phyloP scores from a whole-genome alignment of 2,797 vertebrate genomes.

The Harpagifer antarcticus region DNA sequence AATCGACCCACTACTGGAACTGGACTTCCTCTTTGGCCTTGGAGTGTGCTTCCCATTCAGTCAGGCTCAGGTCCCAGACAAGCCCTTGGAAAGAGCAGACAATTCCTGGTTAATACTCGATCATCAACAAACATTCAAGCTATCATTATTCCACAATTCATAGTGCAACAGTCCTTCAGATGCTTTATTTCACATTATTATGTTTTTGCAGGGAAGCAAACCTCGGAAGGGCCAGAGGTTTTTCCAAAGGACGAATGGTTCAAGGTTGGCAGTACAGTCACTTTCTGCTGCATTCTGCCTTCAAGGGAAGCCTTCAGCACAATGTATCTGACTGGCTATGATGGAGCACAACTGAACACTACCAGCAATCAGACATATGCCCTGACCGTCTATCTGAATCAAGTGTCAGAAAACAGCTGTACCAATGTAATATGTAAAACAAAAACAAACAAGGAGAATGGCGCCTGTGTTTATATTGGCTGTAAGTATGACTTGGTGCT shows the following conservation, averaged over 20 bases:
- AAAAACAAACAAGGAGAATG: rapidly evolving
- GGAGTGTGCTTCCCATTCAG: constrained; percentile 68
- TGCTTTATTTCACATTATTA: background rate
- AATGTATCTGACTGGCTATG: background rate
- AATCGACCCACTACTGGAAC: constrained; percentile 65
- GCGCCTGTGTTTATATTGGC: constrained; percentile 31
- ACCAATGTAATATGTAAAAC: constrained; percentile 35
- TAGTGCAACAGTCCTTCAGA: background rate
- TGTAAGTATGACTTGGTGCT: constrained; percentile 71
- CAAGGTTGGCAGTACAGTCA: constrained; percentile 53
- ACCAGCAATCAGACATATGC: constrained; percentile 43
- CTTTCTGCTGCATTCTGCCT: constrained; percentile 78
- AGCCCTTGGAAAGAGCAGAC: constrained; percentile 53
- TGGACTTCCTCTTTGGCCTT: constrained; percentile 72
- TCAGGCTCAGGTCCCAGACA: constrained; percentile 54
- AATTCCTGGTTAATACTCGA: constrained; percentile 47
- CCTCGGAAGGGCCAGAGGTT: rapidly evolving
- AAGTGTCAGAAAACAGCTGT: rapidly evolving
- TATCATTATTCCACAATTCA: background rate
- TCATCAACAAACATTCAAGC: background rate
- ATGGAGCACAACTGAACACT: rapidly evolving
- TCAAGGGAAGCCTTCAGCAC: rapidly evolving
- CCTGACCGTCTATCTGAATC: constrained; percentile 33
- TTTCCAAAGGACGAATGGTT: constrained; percentile 53
- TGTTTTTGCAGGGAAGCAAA: constrained; percentile 4